Evolutionary conservation across 2,113 vertebrate genomes (phyloP), one percentile per base, ranked within the genome.

Genomic region (Lynx canadensis): DNA sequence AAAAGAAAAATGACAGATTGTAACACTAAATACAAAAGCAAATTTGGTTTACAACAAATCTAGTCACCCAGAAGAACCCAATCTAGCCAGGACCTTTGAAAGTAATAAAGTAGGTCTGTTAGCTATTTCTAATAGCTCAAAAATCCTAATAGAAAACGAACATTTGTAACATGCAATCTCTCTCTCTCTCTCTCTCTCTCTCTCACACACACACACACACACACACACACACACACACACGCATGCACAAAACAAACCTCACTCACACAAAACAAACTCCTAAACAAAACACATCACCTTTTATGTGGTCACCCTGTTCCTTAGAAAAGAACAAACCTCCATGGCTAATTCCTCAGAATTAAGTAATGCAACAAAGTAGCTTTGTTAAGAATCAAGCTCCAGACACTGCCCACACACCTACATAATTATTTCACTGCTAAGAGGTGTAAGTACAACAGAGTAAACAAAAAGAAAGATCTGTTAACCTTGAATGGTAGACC

Each of bases 281-380:
- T 74, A 84, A 95, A 45, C 68, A 94, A 73, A 60, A 87, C 45
- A 86, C 45, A 89, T 96, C 38, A 68, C 16, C 38, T 88, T 95
- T 95, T 68, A 74, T 83, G 57, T 80, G 73, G 27, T 89, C 50
- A 66, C 9, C 33, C 66, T 89, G 57, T 76, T 97, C 57, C 78
- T 55, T 96, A 83, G 60, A 89, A 93, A 95, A 31, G 55, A 86
- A 78, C 23, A 93, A 92, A 89, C 31, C 48, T 89, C 78, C 38
- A 57, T 23, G 93, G n/a, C 60, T 89, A 93, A 79, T 96, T 97
- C 95, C 91, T 95, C 91, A 93, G 65, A 95, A 95, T 94, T 91
- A 96, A 90, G 31, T 36, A 96, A 68, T 52, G 4, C 48, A 91
- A 96, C n/a, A 69, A 95, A 97, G 84, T 68, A 60, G 78, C 36